Conservation (phyloP, 2,113 vertebrate species). For the Ellobius talpinus region DNA sequence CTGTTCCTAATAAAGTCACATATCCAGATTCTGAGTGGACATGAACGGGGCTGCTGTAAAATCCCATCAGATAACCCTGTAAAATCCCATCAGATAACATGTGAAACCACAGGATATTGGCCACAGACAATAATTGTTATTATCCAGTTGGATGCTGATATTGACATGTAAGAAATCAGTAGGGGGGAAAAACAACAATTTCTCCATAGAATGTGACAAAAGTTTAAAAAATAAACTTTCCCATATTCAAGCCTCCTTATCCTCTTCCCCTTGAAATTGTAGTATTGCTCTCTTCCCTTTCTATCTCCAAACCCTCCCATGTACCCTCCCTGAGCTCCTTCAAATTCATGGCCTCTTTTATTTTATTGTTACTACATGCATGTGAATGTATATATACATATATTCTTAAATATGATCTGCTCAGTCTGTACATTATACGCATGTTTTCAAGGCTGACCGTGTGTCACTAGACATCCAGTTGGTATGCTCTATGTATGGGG, state of each 20-base stretch:
- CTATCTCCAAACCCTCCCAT: background rate
- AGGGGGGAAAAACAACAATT: background rate
- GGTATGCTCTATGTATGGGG: background rate
- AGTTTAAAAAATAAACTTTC: conserved; percentile 34
- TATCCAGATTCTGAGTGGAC: background rate
- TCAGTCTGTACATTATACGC: background rate
- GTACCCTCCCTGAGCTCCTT: background rate
- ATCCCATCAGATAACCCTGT: background rate
- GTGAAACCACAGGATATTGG: conserved; percentile 12
- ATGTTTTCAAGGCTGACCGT: background rate
- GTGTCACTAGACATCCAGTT: background rate
- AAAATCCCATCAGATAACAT: background rate
- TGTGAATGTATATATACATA: background rate
- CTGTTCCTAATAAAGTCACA: background rate
- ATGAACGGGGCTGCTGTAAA: background rate
- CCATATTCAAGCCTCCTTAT: background rate
- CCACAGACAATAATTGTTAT: conserved; percentile 16
- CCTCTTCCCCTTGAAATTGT: background rate
- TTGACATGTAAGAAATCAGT: conserved; percentile 16
- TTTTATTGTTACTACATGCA: background rate
- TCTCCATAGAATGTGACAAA: conserved; percentile 14
- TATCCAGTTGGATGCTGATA: background rate
- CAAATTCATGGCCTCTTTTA: background rate
- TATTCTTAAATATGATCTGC: background rate
- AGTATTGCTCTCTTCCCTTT: background rate